Evolutionary conservation across 2,888 invertebrate genomes (phyloP), one percentile per base, ranked within the genome.

Genomic region (Drosophila limbata): DNA sequence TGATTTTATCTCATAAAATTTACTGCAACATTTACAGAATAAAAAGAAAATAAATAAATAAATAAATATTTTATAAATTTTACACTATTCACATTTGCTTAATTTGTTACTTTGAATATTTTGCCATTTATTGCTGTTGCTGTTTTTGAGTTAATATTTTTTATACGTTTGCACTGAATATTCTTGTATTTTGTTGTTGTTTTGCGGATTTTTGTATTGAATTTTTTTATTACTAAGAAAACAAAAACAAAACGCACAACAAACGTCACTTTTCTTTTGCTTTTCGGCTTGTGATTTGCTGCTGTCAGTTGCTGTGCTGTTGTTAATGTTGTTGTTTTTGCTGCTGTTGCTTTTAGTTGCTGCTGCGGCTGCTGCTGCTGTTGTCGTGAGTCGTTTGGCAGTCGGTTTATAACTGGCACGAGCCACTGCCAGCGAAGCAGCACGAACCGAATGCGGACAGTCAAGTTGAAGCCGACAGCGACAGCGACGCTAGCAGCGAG

Each of bases 341-440:
- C 53, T 70, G 50, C 62, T 55, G 63, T 40, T 69, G 56, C 45
- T 70, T 77, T 52, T 19, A 53, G 53, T 35, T 69, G 61, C 35
- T 67, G 25, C 21, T 21, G 21, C 21, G 21, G 69, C 52, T 66
- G 69, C 69, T 69, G 65, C 64, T 74, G 85, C 64, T 83, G 70
- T 45, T 78, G 83, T 84, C 84, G 89, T 91, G 83, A 80, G 85
- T 84, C 89, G 90, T 77, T 88, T 91, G 91, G 91, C 91, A 91
- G 91, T 91, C 91, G 90, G 86, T 90, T 91, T 90, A 91, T 87
- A 91, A 91, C 91, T 91, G 90, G 91, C 91, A 91, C 91, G 91
- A 91, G 90, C 91, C 91, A 84, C 77, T 82, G 83, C 71, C 75
- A 86, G 72, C 85, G 74, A 79, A 79, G 72, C 89, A 84, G 67